phyloP scores from a whole-genome alignment of 2,113 vertebrate species.

The human region GRCh38 chr3:97818501-97819000 shows the following conservation, averaged over 20 bases:
- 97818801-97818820: slow-evolving; percentile 10
- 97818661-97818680: neutral
- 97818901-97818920: neutral
- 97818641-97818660: neutral
- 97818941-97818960: slow-evolving; percentile 11
- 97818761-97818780: neutral
- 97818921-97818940: neutral
- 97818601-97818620: neutral
- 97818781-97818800: slow-evolving; percentile 29
- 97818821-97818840: neutral
- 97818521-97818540: neutral
- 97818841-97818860: slow-evolving; percentile 29
- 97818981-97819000: neutral
- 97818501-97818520: neutral
- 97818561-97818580: neutral
- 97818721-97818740: neutral
- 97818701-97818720: neutral
- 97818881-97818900: slow-evolving; percentile 22
- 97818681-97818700: neutral
- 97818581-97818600: neutral
- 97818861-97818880: neutral
- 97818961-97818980: neutral
- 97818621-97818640: neutral
- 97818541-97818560: neutral
- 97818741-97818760: neutral